Percentiles rank a stretch among this genome's conserved stretches.
Conservation (phyloP, 2,113 vertebrate species). For the Caretta caretta region DNA sequence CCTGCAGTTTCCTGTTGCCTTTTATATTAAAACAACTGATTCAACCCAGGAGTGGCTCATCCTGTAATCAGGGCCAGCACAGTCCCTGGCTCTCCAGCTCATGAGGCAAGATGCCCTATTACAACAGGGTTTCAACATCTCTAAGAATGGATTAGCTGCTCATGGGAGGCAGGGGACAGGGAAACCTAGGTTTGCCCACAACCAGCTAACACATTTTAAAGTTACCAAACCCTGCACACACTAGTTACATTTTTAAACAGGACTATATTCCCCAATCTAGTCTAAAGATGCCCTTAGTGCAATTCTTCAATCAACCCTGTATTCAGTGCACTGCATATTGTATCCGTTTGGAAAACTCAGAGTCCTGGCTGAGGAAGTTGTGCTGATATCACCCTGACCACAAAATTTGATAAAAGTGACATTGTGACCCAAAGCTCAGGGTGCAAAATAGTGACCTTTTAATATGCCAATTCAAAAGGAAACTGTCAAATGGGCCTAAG, state of each 20-base stretch:
- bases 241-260: neutral
- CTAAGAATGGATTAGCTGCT: neutral
- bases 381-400: neutral
- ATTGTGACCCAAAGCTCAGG: neutral
- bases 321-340: neutral
- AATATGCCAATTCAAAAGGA: neutral
- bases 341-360: neutral
- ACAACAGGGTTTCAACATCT: neutral
- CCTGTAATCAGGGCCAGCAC: neutral
- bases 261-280: neutral
- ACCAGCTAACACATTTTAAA: neutral
- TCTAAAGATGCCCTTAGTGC: neutral
- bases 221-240: neutral
- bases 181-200: neutral
- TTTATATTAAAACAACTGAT: neutral
- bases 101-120: neutral
- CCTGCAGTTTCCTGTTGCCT: neutral
- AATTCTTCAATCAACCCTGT: neutral
- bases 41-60: neutral
- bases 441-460: neutral
- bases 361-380: neutral
- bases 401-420: neutral
- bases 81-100: neutral
- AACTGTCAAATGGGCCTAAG: neutral
- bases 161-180: neutral